Evolutionary conservation across 2,888 invertebrate genomes (phyloP), one percentile per base, ranked within the genome.

Genomic region (Polyommatus icarus): DNA sequence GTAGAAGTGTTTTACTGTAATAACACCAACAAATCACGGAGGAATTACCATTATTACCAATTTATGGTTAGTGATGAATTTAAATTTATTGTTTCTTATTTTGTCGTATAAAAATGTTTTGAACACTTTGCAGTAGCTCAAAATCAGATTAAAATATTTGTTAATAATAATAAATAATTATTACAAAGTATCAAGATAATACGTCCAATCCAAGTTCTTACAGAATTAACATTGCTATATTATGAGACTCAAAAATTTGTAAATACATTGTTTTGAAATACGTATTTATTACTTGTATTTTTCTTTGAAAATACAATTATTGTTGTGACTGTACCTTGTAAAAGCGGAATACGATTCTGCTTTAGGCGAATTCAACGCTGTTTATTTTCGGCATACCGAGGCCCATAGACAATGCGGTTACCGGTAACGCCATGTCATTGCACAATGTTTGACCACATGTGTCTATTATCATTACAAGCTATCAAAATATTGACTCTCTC

Each of bases 401-500:
- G 32, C 18, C 18, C 67, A 67, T 67, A 67, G 61, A 67, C 61
- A 67, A 67, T 67, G 59, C 20, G n/a, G 24, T 67, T 67, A 67
- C 61, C 12, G 24, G 61, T 67, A 20, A 61, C 61, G 20, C 59
- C 20, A 80, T 82, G 83, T 83, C 83, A 84, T 93, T 93, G 91
- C 93, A 89, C 90, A 94, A 94, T 92, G 87, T 93, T 93, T 93
- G 89, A 90, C 89, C 93, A 92, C 90, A 92, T 92, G 92, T 92
- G 90, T 87, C 88, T 85, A 89, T 84, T 86, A 87, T 85, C 86
- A 83, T 82, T 89, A 88, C 92, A 90, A 90, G 90, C 90, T 91
- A 93, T 91, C 92, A 94, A 88, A 93, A 94, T 93, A 94, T 94
- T 93, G 91, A 92, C 90, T 86, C 91, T 91, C 91, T 91, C 89